These are phyloP conservation scores for Acropora yongei DNA, from an alignment of 64 coral and sea anemone species.

Conservation along the genomic window DNA sequence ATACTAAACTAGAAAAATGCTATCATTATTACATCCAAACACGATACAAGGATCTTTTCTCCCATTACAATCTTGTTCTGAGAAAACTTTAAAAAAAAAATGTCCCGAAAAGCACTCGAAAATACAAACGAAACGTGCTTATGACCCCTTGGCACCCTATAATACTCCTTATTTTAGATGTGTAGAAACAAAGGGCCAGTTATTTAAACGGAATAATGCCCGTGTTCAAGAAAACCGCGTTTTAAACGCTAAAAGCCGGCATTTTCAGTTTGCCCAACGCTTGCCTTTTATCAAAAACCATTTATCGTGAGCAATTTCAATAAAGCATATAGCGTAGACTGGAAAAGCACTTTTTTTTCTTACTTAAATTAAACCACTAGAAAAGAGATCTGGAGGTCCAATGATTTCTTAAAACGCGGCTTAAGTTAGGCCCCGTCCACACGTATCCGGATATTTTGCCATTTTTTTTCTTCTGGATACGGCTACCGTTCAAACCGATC, in stretches of 20 bases:
- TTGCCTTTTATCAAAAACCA: constrained; percentile 14
- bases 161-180: no score
- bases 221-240: not conserved
- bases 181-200: no score
- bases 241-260: not conserved
- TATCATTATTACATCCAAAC: no score
- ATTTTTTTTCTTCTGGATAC: no score
- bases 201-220: not conserved
- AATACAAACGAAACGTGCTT: no score
- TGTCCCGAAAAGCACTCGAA: no score
- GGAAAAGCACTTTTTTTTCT: constrained; percentile 4
- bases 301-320: constrained; percentile 14
- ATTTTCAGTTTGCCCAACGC: constrained; percentile 13
- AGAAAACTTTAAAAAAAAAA: no score
- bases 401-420: not conserved
- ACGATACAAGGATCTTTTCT: no score
- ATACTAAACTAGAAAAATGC: no score
- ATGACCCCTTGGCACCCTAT: no score
- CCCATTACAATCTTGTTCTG: no score
- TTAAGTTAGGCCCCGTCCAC: constrained; percentile 7
- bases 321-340: not conserved
- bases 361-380: constrained; percentile 11
- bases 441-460: not conserved
- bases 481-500: no score
- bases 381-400: not conserved